These are phyloP conservation scores for Ptilonorhynchus violaceus DNA, from an alignment of 2,113 vertebrate genomes.

Conservation along the genomic window DNA sequence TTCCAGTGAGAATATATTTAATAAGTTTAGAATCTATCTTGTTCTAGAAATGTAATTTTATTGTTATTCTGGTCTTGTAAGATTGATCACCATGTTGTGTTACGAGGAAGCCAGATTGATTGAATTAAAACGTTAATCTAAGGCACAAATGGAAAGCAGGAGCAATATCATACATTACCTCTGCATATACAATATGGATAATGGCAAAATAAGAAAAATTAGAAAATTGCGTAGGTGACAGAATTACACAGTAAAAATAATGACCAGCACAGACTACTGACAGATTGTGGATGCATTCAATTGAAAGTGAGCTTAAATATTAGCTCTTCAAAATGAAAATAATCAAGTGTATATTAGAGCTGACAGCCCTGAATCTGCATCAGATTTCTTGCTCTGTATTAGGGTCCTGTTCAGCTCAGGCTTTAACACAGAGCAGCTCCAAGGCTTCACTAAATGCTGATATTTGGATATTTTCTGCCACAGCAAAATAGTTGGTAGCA, in stretches of 20 bases:
- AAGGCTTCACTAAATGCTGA: neutral
- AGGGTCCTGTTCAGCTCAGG: neutral
- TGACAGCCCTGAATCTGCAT: neutral
- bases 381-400: neutral
- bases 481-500: neutral
- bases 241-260: constrained; percentile 25
- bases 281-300: constrained; percentile 7
- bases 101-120: constrained; percentile 8
- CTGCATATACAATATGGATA: neutral
- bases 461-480: neutral
- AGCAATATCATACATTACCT: constrained; percentile 10
- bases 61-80: constrained; percentile 26
- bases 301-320: constrained; percentile 31
- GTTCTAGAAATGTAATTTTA: constrained; percentile 42
- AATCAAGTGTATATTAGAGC: neutral
- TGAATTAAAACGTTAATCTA: constrained; percentile 54
- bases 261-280: neutral
- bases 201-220: constrained; percentile 38
- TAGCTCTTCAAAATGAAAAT: constrained; percentile 48
- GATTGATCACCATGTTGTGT: constrained; percentile 19
- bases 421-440: neutral
- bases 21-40: constrained; percentile 37
- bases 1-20: neutral
- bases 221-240: neutral
- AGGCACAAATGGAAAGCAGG: constrained; percentile 34